Evolutionary conservation across 2,888 invertebrate genomes (phyloP).

Genomic region (Campaea margaritaria): DNA sequence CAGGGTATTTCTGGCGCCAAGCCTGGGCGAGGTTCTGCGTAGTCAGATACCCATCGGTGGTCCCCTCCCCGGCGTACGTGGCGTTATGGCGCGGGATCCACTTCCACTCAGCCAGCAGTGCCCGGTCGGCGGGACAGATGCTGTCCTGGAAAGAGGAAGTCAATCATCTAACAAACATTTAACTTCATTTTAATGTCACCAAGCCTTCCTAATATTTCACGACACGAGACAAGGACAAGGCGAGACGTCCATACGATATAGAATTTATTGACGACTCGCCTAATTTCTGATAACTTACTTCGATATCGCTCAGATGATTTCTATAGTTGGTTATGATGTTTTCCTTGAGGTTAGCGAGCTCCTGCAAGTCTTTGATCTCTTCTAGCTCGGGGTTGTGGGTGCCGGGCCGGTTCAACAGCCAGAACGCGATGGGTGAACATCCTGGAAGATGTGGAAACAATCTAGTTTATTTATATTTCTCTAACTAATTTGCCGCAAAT

Average conservation of each 20-base stretch:
- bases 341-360: conserved; percentile 85
- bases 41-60: conserved; percentile 87
- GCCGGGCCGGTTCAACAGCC: conserved; percentile 90
- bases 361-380: conserved; percentile 82
- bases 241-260: too few relatives aligned
- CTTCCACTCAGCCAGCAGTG: conserved; percentile 87
- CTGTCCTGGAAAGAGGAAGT: conserved; percentile 66
- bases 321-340: conserved; percentile 88
- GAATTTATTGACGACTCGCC: too few relatives aligned
- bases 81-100: conserved; percentile 86
- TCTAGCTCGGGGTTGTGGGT: conserved; percentile 86
- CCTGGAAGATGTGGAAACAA: conserved; percentile 80
- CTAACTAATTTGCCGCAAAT: too few relatives aligned
- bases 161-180: not conserved
- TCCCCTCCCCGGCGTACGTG: conserved; percentile 86
- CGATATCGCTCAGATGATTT: conserved; percentile 70
- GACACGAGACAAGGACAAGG: too few relatives aligned
- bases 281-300: conserved; percentile 74
- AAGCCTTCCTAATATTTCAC: too few relatives aligned
- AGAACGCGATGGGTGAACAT: conserved; percentile 89
- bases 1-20: conserved; percentile 87
- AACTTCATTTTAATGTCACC: too few relatives aligned
- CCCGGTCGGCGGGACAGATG: conserved; percentile 88
- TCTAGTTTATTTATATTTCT: too few relatives aligned
- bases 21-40: conserved; percentile 88